Conservation (phyloP, 2,888 invertebrate species). For the Troides helena region DNA sequence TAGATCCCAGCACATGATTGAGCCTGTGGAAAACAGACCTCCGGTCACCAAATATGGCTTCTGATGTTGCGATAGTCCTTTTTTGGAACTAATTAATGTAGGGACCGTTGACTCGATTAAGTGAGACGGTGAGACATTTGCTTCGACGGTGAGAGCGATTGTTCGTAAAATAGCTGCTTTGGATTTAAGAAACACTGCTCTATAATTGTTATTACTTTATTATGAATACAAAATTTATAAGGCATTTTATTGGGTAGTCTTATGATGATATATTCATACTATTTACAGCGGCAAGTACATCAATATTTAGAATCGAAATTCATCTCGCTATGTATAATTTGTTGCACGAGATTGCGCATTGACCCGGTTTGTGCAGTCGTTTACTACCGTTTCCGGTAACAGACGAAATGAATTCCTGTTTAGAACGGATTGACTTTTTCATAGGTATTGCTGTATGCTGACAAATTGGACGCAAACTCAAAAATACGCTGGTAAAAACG, state of each 20-base stretch:
- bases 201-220: background rate
- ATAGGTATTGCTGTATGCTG: background rate
- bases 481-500: background rate
- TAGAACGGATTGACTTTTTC: slow-evolving; percentile 11
- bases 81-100: slow-evolving; percentile 49
- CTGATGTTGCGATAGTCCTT: slow-evolving; percentile 46
- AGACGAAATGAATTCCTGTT: slow-evolving; percentile 14
- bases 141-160: background rate
- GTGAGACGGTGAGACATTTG: slow-evolving; percentile 30
- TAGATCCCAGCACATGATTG: slow-evolving; percentile 43
- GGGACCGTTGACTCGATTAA: slow-evolving; percentile 42
- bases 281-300: background rate
- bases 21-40: slow-evolving; percentile 51
- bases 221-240: background rate
- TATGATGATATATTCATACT: no score
- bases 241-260: background rate
- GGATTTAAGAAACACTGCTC: background rate
- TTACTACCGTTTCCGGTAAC: slow-evolving; percentile 19
- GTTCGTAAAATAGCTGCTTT: background rate
- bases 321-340: slow-evolving; percentile 7
- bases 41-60: slow-evolving; percentile 47
- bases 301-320: background rate
- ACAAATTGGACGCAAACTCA: background rate
- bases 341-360: slow-evolving; percentile 23
- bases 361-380: slow-evolving; percentile 22